phyloP scores from a whole-genome alignment of 2,888 invertebrate genomes.

The Polylopha cassiicola region DNA sequence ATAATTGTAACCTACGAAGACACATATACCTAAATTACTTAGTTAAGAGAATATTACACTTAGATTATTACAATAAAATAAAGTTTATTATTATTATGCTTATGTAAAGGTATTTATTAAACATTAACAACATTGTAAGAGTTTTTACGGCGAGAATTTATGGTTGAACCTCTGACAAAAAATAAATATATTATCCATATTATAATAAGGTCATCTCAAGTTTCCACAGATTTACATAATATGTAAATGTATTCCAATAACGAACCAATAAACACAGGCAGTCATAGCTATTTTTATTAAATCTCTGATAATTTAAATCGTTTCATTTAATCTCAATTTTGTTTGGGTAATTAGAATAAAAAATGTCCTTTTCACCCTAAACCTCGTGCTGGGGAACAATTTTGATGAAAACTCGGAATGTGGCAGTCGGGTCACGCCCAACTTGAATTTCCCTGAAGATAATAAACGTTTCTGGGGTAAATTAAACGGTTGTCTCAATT shows the following conservation, averaged over 20 bases:
- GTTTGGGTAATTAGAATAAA: slow-evolving; percentile 45
- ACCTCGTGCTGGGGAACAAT: slow-evolving; percentile 25
- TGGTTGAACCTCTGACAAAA: no score
- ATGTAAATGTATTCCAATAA: slow-evolving; percentile 15
- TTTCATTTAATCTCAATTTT: slow-evolving; percentile 32
- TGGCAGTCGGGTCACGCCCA: slow-evolving; percentile 56
- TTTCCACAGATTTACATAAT: no score
- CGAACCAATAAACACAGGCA: slow-evolving; percentile 6
- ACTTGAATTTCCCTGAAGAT: slow-evolving; percentile 68
- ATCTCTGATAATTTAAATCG: slow-evolving; percentile 16
- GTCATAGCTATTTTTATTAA: slow-evolving; percentile 14
- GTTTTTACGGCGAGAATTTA: no score
- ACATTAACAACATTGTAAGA: no score
- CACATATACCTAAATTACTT: no score
- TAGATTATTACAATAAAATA: no score
- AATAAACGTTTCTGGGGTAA: slow-evolving; percentile 64
- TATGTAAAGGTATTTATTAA: no score
- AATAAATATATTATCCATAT: no score
- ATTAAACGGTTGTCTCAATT: slow-evolving; percentile 55
- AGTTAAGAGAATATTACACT: no score
- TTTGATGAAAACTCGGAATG: slow-evolving; percentile 52
- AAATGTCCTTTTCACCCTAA: slow-evolving; percentile 33
- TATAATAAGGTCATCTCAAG: no score
- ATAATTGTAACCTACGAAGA: no score
- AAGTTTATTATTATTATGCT: no score